Evolutionary conservation across 2,113 vertebrate species (phyloP), one percentile per base, ranked within the genome.

Genomic region (Prionailurus viverrinus): DNA sequence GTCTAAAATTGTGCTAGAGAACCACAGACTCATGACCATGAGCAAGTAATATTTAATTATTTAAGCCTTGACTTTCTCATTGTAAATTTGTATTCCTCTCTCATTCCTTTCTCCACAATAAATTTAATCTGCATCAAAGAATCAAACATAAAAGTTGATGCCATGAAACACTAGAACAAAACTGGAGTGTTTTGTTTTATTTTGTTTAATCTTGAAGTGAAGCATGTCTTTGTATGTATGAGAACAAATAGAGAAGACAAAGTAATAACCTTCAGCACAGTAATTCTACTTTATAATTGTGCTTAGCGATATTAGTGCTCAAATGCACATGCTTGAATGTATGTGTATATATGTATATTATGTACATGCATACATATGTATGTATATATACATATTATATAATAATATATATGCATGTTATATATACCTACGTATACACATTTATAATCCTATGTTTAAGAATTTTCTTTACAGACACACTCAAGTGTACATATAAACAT

Each of bases 81-180:
- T 69, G 18, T n/a, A 83, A 33, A 68, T 94, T 68, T 89, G 9
- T 92, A 89, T 25, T 74, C 0, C 19, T 31, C 23, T 39, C 25
- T 93, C 84, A 92, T n/a, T 86, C 4, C 11, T 68, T 69, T 36
- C 33, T 51, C 69, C 36, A 31, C 25, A 83, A 93, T 82, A 95
- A 13, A 83, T 31, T 82, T 55, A 87, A 92, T 9, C 13, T 68
- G 1, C 18, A 82, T 39, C 25, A 68, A 94, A 85, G 11, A 95
- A 36, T 69, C 7, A 87, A 53, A 23, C 21, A 85, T 73, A 88
- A 85, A 96, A n/a, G 31, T n/a, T 95, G 6, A 89, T 51, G 29
- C 53, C 68, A 81, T 93, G 68, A 95, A 97, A n/a, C 74, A 87
- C 31, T 39, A 91, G 48, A 89, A 71, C 12, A 53, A 94, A 66